Evolutionary conservation across 1,140 invertebrate species (phyloP), one percentile per base, ranked within the genome.

Genomic region (Vanessa tameamea): DNA sequence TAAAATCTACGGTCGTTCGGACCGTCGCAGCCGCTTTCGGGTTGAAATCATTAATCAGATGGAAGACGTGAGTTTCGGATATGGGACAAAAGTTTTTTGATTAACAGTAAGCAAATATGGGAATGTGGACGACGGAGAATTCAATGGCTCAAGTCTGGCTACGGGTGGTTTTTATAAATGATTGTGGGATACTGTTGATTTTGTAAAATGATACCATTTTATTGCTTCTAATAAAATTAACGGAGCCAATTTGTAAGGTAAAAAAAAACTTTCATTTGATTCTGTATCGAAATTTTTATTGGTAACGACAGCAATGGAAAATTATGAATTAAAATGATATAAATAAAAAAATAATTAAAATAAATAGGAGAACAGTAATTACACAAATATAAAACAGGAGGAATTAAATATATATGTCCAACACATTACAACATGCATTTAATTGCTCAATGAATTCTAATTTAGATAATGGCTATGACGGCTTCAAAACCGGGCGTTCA

Each of bases 21-120:
- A 85, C 85, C 80, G 73, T 31, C 50, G 72, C 73, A 64, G 72
- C 79, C 79, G 77, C 73, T 83, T 78, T 80, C 81, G 80, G 82
- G 87, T 85, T 87, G 74, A 79, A 75, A 82, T 86, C 87, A 91
- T 91, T 89, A 85, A 89, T 91, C 89, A 89, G 74, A 72, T 16
- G 57, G 72, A 66, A 81, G 82, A 81, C 74, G 73, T 72, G 73
- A 73, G 68, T 85, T 79, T 79, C 64, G 70, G 80, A 73, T 83
- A 74, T 76, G 84, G 85, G 77, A 89, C 84, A 89, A 87, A 87
- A 86, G 83, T 88, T 80, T 78, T 85, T 83, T 85, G 75, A 79
- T 83, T 82, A 81, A 78, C 79, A 82, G 78, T 83, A 83, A 87
- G 87, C 86, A 87, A 87, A 87, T 87, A 87, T 86, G 85, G 82